A percentile compares a stretch with the other conserved stretches of the same genome.
These are phyloP conservation scores for Leistus spinibarbis DNA, from an alignment of 2,888 invertebrate genomes.

Conservation along the genomic window DNA sequence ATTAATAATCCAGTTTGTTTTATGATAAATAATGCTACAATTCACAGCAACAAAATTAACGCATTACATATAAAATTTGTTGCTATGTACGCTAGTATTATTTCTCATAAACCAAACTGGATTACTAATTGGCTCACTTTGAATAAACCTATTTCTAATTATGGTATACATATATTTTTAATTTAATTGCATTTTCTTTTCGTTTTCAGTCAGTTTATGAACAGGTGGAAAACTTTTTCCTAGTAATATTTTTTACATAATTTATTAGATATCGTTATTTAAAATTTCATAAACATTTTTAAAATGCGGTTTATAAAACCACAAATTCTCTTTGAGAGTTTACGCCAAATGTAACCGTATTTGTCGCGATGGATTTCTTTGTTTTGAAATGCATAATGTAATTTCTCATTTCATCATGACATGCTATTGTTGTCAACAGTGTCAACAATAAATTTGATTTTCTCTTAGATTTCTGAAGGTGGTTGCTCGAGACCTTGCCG, in stretches of 20 bases:
- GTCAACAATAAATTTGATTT: not conserved
- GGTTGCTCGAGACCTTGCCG: slow-evolving; percentile 56
- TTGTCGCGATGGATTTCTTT: slow-evolving; percentile 1
- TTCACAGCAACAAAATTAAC: too few relatives aligned
- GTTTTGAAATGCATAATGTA: slow-evolving; percentile 51
- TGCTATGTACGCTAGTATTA: too few relatives aligned
- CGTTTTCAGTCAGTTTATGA: too few relatives aligned
- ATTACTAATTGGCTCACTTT: too few relatives aligned
- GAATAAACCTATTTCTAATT: too few relatives aligned
- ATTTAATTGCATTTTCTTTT: too few relatives aligned
- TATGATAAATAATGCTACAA: too few relatives aligned
- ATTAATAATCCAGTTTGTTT: too few relatives aligned
- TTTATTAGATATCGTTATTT: not conserved
- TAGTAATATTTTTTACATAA: not conserved
- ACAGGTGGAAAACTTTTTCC: too few relatives aligned
- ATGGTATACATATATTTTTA: too few relatives aligned
- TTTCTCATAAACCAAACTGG: too few relatives aligned
- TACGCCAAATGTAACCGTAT: not conserved
- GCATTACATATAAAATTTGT: too few relatives aligned
- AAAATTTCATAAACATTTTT: not conserved
- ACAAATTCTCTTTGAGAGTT: not conserved
- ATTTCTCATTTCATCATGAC: slow-evolving; percentile 48
- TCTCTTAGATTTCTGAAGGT: slow-evolving; percentile 57
- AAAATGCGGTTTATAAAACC: not conserved
- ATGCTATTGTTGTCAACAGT: not conserved